Conservation (phyloP, 92 coral and sea anemone species). For the Actinostola sp. region DNA sequence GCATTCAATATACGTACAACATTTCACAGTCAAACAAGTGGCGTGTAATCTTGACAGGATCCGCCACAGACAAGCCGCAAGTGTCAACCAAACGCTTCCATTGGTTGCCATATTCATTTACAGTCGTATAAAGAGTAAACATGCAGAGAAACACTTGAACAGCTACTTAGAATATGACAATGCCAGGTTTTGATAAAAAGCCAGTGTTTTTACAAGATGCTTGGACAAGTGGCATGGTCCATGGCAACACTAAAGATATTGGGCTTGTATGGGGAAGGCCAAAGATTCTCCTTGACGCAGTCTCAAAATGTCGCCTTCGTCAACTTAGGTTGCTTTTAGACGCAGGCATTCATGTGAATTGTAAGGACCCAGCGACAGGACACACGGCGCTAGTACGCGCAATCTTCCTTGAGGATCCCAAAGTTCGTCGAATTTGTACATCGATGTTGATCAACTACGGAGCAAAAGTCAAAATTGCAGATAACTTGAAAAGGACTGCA, state of each 20-base stretch:
- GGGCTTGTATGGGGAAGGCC: conserved; percentile 69
- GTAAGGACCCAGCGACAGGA: conserved; percentile 76
- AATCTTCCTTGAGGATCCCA: conserved; percentile 73
- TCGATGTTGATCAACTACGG: conserved; percentile 82
- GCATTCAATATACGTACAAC: neutral
- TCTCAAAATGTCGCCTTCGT: conserved; percentile 76
- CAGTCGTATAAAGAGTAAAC: neutral
- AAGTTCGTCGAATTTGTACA: conserved; percentile 69
- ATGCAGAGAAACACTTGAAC: neutral
- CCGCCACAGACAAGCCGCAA: neutral
- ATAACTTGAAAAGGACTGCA: conserved; percentile 71
- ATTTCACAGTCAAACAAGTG: neutral
- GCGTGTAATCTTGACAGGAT: neutral
- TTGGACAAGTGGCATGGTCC: conserved; percentile 6
- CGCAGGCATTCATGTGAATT: conserved; percentile 90
- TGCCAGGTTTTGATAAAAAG: conserved; percentile 18
- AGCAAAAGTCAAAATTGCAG: conserved; percentile 68
- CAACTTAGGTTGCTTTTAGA: conserved; percentile 84
- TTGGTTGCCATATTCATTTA: conserved; percentile 1
- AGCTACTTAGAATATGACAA: neutral
- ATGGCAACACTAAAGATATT: neutral
- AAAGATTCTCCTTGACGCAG: conserved; percentile 86
- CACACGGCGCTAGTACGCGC: conserved; percentile 87
- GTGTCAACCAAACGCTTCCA: conserved; percentile 8
- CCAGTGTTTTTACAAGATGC: conserved; percentile 10